Evolutionary conservation across 2,888 invertebrate genomes (phyloP), one percentile per base, ranked within the genome.

Genomic region (Oscheius sp.): DNA sequence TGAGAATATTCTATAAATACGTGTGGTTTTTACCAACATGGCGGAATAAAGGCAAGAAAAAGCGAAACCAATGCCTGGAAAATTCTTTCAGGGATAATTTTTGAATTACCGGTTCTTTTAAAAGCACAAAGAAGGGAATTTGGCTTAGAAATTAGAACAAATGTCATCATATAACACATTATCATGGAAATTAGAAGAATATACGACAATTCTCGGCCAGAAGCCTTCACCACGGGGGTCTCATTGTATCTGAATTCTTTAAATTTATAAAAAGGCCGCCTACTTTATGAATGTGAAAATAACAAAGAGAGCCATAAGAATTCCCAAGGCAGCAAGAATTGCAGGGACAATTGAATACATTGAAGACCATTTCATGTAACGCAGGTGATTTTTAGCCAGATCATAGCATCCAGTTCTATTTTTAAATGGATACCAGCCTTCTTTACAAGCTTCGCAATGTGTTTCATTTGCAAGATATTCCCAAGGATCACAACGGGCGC

Each of bases 191-290:
- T 90, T 2, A 93, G 89, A 1, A 93, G 90, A 1, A 88, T 84
- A 59, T 93, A 93, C 89, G 93, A 93, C 6, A 94, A 90, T 87
- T 93, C 93, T 16, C 93, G 90, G 0, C 93, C 93, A 0, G 93
- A 93, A 1, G 93, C 93, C 91, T 93, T 93, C 18, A 87, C 87
- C 16, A 93, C 91, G 0, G 93, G 93, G 0, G 93, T 93, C 63
- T 90, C 90, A 83, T 90, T 90, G 88, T 89, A 91, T 85, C 91
- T 91, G 70, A 92, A 90, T 88, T n/a, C n/a, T n/a, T 16, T 5
- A 35, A 35, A 16, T 7, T 59, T 59, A 45, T 46, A 55, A 68
- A 43, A 71, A 43, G 55, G 18, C 21, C 21, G 63, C 79, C 74
- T 56, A 86, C 86, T 80, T 76, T 23, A 85, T 77, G 89, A 93